phyloP scores from a whole-genome alignment of 2,888 invertebrate genomes.

The Trachelus troglodyta region DNA sequence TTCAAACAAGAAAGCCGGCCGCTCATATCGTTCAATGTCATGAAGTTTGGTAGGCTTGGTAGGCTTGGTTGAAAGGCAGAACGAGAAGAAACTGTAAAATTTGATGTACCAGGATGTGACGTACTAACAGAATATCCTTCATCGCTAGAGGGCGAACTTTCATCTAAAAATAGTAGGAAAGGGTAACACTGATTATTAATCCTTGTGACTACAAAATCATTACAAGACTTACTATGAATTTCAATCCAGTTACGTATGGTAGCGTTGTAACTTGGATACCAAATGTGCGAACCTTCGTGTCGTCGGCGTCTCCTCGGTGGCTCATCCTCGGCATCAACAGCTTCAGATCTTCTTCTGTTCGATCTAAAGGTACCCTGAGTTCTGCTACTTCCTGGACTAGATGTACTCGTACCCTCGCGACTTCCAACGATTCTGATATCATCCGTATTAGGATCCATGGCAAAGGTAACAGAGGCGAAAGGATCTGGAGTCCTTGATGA shows the following conservation, averaged over 20 bases:
- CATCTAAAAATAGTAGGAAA: not conserved
- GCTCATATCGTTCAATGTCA: not conserved
- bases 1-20: not conserved
- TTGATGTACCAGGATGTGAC: slow-evolving; percentile 34
- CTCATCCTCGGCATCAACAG: slow-evolving; percentile 28
- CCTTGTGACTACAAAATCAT: not conserved
- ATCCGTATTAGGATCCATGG: not conserved
- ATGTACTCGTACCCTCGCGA: slow-evolving; percentile 3
- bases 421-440: not conserved
- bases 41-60: slow-evolving; percentile 36
- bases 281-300: slow-evolving; percentile 20
- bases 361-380: slow-evolving; percentile 16
- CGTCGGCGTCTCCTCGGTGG: slow-evolving; percentile 34
- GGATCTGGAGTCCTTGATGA: not conserved
- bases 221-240: slow-evolving; percentile 17
- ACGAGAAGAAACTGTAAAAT: slow-evolving; percentile 52
- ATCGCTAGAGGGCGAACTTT: slow-evolving; percentile 42
- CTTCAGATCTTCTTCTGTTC: slow-evolving; percentile 27
- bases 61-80: slow-evolving; percentile 61
- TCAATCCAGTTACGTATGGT: slow-evolving; percentile 26
- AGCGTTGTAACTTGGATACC: slow-evolving; percentile 22
- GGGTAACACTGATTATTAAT: not conserved
- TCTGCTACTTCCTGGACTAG: slow-evolving; percentile 13
- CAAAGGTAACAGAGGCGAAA: not conserved
- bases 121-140: slow-evolving; percentile 37